Evolutionary conservation across 2,888 invertebrate species (phyloP), one percentile per base, ranked within the genome.

Genomic region (Protophormia terraenovae): DNA sequence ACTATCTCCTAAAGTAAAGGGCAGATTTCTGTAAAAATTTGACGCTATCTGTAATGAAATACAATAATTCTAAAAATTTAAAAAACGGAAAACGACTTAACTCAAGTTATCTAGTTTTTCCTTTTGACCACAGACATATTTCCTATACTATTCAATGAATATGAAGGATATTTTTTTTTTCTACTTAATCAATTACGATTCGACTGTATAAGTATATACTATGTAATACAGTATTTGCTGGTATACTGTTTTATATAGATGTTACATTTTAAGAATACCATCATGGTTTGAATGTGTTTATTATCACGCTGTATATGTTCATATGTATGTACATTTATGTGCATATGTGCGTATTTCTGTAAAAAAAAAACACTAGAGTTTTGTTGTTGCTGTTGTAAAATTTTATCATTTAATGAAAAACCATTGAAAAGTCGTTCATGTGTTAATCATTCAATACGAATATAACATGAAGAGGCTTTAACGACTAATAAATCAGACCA

Each of bases 341-440:
- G 38, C 12, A 41, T n/a, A 35, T 35, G 10, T 64, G 27, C 41
- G n/a, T 55, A 10, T 53, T 3, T 41, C 5, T 22, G 16, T 19
- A 24, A 32, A 24, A 62, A 24, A 27, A 50, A 35, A 73, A 29
- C 29, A 29, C n/a, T n/a, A n/a, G n/a, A 55, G 22, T 53, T 50
- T 27, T 19, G 24, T 41, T 67, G 14, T 41, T 64, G 55, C 32
- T 38, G 22, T 69, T 82, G 66, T 75, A 79, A 60, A 77, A 67
- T 60, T 72, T 84, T 38, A 84, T 80, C 75, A 80, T 60, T 66
- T 84, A 87, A 87, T 86, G 83, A 82, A 84, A 85, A 83, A 8
- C 83, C 71, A 81, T 85, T 81, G 81, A 78, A 81, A 87, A 84
- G 53, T 82, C 78, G 50, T 38, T 79, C 78, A 84, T 82, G 79